Evolutionary conservation across 2,113 vertebrate species (phyloP).

Genomic region (Cephalopterus ornatus): DNA sequence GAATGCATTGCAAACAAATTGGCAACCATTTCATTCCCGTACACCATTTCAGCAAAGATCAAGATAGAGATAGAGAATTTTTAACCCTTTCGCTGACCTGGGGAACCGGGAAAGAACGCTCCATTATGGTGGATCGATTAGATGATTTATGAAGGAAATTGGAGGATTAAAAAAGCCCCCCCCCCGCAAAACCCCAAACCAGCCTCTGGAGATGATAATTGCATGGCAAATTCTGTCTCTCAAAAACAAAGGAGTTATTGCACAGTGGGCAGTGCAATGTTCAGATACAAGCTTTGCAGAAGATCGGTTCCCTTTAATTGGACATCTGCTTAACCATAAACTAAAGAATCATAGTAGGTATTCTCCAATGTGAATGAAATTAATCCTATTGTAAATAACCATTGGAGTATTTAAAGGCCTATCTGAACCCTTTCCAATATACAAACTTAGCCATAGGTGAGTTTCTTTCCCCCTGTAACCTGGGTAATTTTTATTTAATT

Average conservation of each 20-base stretch:
- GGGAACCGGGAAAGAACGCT: background rate
- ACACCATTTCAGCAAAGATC: constrained; percentile 72
- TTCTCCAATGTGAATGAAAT: constrained; percentile 52
- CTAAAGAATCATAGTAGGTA: constrained; percentile 42
- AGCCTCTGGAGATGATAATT: background rate
- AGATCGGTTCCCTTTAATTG: constrained; percentile 60
- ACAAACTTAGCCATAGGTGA: background rate
- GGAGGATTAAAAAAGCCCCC: background rate
- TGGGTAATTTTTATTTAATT: background rate
- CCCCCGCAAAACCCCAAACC: too few relatives aligned
- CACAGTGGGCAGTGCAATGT: background rate
- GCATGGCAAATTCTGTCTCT: background rate
- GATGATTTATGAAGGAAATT: background rate
- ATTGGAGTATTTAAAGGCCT: constrained; percentile 5
- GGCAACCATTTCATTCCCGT: constrained; percentile 82
- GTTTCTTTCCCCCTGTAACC: background rate
- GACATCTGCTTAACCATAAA: constrained; percentile 50
- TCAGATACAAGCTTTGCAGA: constrained; percentile 9
- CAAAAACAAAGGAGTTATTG: background rate
- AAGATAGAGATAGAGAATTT: constrained; percentile 55
- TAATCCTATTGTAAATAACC: constrained; percentile 63
- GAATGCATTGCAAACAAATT: constrained; percentile 90
- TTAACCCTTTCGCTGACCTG: constrained; percentile 67
- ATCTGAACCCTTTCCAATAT: background rate
- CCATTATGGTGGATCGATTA: background rate